Conservation (phyloP, 2,113 vertebrate species). For the Reinhardtius hippoglossoides region DNA sequence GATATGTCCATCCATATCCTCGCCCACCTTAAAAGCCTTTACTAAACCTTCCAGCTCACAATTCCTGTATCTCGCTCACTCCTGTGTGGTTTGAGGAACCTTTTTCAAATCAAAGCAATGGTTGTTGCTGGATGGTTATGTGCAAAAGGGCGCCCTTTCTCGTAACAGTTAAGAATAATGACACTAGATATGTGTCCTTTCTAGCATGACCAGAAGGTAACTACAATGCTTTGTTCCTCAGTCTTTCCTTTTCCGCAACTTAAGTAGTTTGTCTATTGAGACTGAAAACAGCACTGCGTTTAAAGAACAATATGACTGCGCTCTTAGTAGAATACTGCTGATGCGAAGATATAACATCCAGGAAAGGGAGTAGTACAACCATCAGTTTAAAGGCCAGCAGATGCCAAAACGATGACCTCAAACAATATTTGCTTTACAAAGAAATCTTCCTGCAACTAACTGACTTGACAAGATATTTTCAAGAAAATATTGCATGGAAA, state of each 20-base stretch:
- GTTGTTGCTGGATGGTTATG: slow-evolving; percentile 67
- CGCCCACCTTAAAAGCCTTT: slow-evolving; percentile 61
- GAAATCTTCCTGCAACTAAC: not conserved
- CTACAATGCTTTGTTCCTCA: slow-evolving; percentile 32
- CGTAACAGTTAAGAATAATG: not conserved
- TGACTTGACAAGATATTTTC: not conserved
- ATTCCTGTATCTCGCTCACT: slow-evolving; percentile 29
- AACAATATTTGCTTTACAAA: not conserved
- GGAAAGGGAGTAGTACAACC: not conserved
- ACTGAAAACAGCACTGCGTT: slow-evolving; percentile 41
- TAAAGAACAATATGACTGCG: not conserved
- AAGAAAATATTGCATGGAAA: not conserved
- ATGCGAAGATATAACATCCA: not conserved
- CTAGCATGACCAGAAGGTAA: slow-evolving; percentile 69
- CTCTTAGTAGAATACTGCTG: not conserved
- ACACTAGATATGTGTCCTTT: slow-evolving; percentile 31
- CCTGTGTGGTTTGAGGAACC: slow-evolving; percentile 41
- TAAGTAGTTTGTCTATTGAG: slow-evolving; percentile 45
- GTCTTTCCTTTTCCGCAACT: slow-evolving; percentile 30
- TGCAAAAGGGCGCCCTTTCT: slow-evolving; percentile 28
- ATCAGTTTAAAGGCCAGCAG: not conserved
- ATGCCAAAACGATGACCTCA: too few relatives aligned
- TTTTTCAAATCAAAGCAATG: slow-evolving; percentile 36
- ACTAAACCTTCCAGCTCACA: slow-evolving; percentile 52
- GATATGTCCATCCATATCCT: slow-evolving; percentile 53